Conservation (phyloP, 2,888 invertebrate species). For the Blomia tropicalis region DNA sequence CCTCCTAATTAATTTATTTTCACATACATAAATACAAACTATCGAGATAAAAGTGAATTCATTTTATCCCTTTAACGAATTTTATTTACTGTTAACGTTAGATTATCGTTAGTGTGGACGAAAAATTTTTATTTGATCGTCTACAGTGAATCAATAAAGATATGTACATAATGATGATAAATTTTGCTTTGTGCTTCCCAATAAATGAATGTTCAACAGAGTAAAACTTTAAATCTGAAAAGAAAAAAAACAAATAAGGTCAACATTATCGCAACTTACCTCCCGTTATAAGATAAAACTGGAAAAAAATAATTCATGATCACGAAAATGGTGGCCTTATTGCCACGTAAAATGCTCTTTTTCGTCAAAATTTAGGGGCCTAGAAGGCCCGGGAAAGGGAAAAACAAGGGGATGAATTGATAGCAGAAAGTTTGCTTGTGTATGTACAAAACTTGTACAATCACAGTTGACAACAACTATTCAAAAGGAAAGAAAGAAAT, state of each 20-base stretch:
- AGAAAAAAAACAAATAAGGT: neutral
- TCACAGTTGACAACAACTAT: conserved; percentile 1
- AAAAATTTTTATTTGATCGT: too few relatives aligned
- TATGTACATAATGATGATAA: too few relatives aligned
- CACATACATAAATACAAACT: neutral
- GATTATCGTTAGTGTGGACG: too few relatives aligned
- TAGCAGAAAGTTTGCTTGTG: neutral
- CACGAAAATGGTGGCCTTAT: too few relatives aligned
- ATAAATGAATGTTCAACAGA: too few relatives aligned
- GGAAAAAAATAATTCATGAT: too few relatives aligned
- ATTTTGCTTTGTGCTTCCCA: too few relatives aligned
- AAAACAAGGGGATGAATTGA: neutral
- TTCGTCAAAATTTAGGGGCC: conserved; percentile 5
- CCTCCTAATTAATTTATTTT: conserved; percentile 5
- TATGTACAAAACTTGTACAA: neutral
- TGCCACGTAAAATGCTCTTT: conserved; percentile 18
- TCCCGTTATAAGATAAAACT: neutral
- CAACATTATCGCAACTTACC: neutral
- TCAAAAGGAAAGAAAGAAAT: neutral
- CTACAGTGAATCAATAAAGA: too few relatives aligned
- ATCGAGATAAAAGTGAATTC: neutral
- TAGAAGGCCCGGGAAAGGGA: conserved; percentile 2
- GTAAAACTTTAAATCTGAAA: too few relatives aligned
- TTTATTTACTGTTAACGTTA: conserved; percentile 4
- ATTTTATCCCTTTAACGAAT: neutral